phyloP scores from a whole-genome alignment of 35 echinoderm and acorn worm genomes.

The Anneissia japonica region DNA sequence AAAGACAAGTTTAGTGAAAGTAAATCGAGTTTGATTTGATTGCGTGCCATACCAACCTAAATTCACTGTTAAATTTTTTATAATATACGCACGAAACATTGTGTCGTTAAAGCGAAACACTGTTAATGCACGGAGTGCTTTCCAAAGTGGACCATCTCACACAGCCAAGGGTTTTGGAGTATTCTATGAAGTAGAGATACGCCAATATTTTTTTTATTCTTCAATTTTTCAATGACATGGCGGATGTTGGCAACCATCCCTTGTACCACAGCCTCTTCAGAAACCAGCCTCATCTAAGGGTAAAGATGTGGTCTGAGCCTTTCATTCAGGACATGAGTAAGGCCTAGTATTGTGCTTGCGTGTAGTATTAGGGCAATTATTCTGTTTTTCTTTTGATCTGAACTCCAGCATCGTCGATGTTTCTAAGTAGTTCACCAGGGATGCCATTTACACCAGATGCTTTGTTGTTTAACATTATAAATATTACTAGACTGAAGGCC shows the following conservation, averaged over 20 bases:
- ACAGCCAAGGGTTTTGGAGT: neutral
- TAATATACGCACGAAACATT: too few species aligned
- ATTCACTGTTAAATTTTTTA: too few species aligned
- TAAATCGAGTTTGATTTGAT: too few species aligned
- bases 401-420: neutral
- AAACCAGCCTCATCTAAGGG: too few species aligned
- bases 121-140: too few species aligned
- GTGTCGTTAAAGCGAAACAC: too few species aligned
- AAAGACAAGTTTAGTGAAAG: too few species aligned
- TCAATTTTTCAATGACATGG: neutral
- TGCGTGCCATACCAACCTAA: too few species aligned
- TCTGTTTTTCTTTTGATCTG: neutral
- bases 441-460: conserved; percentile 6
- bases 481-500: too few species aligned
- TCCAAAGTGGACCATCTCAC: conserved; percentile 10
- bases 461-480: conserved; percentile 1
- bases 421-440: neutral
- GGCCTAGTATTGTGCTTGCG: neutral
- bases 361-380: conserved; percentile 6
- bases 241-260: neutral
- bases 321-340: neutral
- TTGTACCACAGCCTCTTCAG: neutral
- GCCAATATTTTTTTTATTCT: neutral
- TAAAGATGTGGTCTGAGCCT: neutral
- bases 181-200: neutral